Conservation (phyloP, 2,113 vertebrate genomes). For the Nansenia antarctica region DNA sequence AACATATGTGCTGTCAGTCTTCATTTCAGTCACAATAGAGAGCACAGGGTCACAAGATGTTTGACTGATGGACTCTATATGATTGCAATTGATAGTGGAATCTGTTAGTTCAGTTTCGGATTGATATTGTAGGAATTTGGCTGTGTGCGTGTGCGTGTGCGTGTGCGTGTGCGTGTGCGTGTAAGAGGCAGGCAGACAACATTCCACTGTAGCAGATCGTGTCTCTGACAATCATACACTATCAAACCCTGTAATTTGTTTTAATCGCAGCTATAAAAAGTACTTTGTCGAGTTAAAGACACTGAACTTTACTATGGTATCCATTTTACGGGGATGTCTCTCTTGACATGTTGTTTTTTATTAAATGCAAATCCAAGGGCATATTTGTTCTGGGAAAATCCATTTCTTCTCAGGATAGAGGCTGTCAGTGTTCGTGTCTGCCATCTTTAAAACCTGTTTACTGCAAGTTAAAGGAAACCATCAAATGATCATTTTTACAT, state of each 20-base stretch:
- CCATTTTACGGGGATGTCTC: slow-evolving; percentile 24
- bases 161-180: slow-evolving; percentile 4
- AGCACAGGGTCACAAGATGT: too few relatives aligned
- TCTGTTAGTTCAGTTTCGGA: too few relatives aligned
- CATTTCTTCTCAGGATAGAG: background rate
- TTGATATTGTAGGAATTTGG: too few relatives aligned
- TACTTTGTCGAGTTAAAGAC: slow-evolving; percentile 39
- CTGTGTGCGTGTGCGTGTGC: background rate
- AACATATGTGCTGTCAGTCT: too few relatives aligned
- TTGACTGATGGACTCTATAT: too few relatives aligned
- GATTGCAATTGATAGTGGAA: too few relatives aligned
- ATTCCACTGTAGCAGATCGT: slow-evolving; percentile 42
- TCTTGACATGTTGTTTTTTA: slow-evolving; percentile 34
- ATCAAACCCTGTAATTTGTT: slow-evolving; percentile 61
- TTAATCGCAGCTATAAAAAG: slow-evolving; percentile 60
- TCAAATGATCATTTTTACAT: background rate
- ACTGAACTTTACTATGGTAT: slow-evolving; percentile 33
- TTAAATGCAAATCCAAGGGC: background rate
- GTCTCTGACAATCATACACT: slow-evolving; percentile 52
- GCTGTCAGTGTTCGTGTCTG: background rate
- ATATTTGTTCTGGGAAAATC: slow-evolving; percentile 28
- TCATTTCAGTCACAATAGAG: too few relatives aligned
- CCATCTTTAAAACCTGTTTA: too few relatives aligned
- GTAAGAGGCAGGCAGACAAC: slow-evolving; percentile 35
- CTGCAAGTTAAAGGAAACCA: too few relatives aligned